Conservation (phyloP, 2,113 vertebrate genomes). For the Tylochromis polylepis region DNA sequence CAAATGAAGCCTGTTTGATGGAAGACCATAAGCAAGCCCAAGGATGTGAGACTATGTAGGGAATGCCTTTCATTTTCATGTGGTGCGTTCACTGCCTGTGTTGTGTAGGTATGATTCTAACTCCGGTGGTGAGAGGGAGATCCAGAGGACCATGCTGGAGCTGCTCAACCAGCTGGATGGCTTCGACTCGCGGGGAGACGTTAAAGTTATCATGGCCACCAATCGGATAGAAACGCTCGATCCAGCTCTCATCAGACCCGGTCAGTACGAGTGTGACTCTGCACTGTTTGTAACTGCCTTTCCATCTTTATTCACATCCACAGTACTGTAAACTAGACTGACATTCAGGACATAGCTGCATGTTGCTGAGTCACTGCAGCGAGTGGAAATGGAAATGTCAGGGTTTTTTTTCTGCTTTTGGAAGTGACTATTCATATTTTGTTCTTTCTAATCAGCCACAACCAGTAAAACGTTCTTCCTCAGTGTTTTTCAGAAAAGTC, state of each 20-base stretch:
- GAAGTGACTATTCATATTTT: background rate
- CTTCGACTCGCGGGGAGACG: constrained; percentile 93
- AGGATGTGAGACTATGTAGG: background rate
- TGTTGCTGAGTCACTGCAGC: constrained; percentile 4
- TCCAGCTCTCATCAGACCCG: constrained; percentile 94
- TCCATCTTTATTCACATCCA: background rate
- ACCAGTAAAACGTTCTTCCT: background rate
- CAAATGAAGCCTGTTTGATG: background rate
- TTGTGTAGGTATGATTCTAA: constrained; percentile 90
- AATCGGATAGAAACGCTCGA: constrained; percentile 97
- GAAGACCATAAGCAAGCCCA: background rate
- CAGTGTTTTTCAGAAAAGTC: background rate
- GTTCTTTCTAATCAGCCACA: background rate
- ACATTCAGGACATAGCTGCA: background rate
- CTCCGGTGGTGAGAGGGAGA: constrained; percentile 93
- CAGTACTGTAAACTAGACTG: background rate
- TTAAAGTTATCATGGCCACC: constrained; percentile 98
- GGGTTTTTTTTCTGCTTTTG: background rate
- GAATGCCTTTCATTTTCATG: background rate
- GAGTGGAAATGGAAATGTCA: background rate
- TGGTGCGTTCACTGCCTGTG: background rate
- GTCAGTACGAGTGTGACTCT: constrained; percentile 53
- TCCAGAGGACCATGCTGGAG: constrained; percentile 97
- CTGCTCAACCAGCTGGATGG: constrained; percentile 95
- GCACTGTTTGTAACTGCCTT: background rate